phyloP scores from a whole-genome alignment of 2,113 vertebrate species.

The Pitta sordida region DNA sequence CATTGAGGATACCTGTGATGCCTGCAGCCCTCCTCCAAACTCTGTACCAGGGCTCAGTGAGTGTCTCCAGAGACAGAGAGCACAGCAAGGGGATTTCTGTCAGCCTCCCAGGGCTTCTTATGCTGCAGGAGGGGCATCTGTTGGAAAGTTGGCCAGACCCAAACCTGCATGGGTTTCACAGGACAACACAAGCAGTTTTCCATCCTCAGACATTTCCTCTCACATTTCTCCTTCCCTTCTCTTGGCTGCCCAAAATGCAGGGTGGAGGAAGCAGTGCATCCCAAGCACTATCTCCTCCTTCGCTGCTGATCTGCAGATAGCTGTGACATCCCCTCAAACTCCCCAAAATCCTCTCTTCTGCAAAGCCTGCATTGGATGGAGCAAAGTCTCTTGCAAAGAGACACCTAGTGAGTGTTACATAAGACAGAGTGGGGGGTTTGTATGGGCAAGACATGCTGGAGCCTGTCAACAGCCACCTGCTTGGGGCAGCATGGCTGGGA shows the following conservation, averaged over 20 bases:
- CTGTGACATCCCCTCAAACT: background rate
- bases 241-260: background rate
- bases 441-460: background rate
- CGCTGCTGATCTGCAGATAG: background rate
- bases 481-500: accelerated
- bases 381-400: background rate
- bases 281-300: background rate
- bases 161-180: background rate
- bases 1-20: background rate
- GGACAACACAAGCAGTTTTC: background rate
- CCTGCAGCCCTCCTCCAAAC: background rate
- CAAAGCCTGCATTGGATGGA: background rate
- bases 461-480: background rate
- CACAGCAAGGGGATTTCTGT: background rate
- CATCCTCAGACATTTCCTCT: background rate
- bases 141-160: background rate
- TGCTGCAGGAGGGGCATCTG: background rate
- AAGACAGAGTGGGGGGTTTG: background rate
- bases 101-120: background rate
- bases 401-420: background rate
- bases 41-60: accelerated
- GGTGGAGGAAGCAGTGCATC: background rate
- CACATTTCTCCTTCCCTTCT: background rate
- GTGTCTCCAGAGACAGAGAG: background rate
- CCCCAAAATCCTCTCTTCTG: background rate